These are phyloP conservation scores for Phrynocephalus versicolor DNA, from an alignment of 2,113 vertebrate species.

Conservation along the genomic window DNA sequence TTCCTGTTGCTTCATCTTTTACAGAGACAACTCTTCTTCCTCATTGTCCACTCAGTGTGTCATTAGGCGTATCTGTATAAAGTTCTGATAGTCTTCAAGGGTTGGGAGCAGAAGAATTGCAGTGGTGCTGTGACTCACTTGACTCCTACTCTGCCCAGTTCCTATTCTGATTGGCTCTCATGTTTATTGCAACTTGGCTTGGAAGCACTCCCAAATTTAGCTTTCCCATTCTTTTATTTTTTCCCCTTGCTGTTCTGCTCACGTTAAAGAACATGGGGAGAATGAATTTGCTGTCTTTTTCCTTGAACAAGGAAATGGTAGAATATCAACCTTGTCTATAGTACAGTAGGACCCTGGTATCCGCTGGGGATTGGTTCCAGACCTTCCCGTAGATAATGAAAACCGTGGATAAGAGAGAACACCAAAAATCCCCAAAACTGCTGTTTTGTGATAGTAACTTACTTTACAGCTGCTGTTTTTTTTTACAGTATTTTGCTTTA, in stretches of 20 bases:
- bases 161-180: conserved; percentile 31
- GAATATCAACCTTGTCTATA: conserved; percentile 43
- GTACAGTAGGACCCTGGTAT: too few species aligned
- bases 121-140: conserved; percentile 52
- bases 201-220: conserved; percentile 31
- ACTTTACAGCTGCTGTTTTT: too few species aligned
- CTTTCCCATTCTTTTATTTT: not conserved
- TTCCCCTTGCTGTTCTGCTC: conserved; percentile 36
- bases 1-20: conserved; percentile 33
- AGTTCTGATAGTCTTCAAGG: too few species aligned
- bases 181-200: conserved; percentile 42
- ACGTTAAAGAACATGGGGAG: conserved; percentile 15
- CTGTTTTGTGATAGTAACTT: too few species aligned
- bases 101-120: conserved; percentile 38
- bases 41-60: conserved; percentile 32
- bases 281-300: conserved; percentile 37
- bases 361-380: too few species aligned
- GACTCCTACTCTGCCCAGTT: conserved; percentile 38
- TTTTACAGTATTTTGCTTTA: too few species aligned
- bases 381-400: too few species aligned
- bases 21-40: not conserved
- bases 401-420: too few species aligned
- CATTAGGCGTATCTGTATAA: too few species aligned
- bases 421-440: too few species aligned
- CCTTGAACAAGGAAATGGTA: conserved; percentile 17